These are phyloP conservation scores for Malthinus seriepunctatus DNA, from an alignment of 2,888 invertebrate genomes.

Conservation along the genomic window DNA sequence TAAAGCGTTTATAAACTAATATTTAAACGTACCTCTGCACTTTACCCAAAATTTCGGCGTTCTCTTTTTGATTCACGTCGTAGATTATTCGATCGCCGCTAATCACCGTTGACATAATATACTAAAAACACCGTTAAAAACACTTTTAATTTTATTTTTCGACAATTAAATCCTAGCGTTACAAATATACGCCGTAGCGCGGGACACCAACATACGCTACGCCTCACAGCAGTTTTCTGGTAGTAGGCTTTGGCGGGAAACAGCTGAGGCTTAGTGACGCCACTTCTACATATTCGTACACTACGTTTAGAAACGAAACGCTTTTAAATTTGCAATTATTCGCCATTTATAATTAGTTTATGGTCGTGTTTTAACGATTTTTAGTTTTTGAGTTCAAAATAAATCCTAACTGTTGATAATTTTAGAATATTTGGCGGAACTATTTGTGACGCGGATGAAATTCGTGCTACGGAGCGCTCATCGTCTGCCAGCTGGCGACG, in stretches of 20 bases:
- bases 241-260: slow-evolving; percentile 72
- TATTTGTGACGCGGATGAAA: slow-evolving; percentile 54
- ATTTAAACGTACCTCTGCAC: slow-evolving; percentile 55
- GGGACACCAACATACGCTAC: slow-evolving; percentile 58
- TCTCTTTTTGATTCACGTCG: slow-evolving; percentile 59
- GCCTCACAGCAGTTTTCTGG: slow-evolving; percentile 64
- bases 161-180: slow-evolving; percentile 38
- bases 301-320: slow-evolving; percentile 25
- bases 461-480: slow-evolving; percentile 54
- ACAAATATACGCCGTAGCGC: slow-evolving; percentile 50
- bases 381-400: too few relatives aligned
- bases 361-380: too few relatives aligned
- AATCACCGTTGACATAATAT: slow-evolving; percentile 60
- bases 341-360: neutral
- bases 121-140: slow-evolving; percentile 16
- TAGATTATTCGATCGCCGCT: slow-evolving; percentile 58
- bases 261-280: slow-evolving; percentile 65
- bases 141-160: slow-evolving; percentile 10
- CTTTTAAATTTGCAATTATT: neutral
- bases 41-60: slow-evolving; percentile 57
- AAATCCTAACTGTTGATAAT: neutral
- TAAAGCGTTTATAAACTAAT: slow-evolving; percentile 25
- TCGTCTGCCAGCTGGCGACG: slow-evolving; percentile 63
- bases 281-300: slow-evolving; percentile 53
- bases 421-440: slow-evolving; percentile 41